phyloP scores from a whole-genome alignment of 1,140 invertebrate genomes.

The Drosophila willistoni region DNA sequence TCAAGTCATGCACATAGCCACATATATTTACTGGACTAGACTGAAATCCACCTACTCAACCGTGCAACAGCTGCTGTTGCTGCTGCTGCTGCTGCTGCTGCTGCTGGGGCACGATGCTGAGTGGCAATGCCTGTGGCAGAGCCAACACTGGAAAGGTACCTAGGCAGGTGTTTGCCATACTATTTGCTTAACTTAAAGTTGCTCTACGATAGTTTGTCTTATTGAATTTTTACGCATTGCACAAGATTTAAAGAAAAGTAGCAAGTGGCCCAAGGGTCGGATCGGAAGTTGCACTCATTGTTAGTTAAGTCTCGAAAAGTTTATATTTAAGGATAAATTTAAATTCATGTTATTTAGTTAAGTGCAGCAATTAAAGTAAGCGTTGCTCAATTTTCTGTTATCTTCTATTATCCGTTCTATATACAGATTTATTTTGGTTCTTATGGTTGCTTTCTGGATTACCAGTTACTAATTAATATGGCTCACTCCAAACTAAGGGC shows the following conservation, averaged over 20 bases:
- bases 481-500: no score
- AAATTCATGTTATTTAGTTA: not conserved
- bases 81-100: slow-evolving; percentile 16
- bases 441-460: no score
- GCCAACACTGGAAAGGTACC: slow-evolving; percentile 1
- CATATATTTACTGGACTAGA: slow-evolving; percentile 13
- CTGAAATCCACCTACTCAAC: slow-evolving; percentile 34
- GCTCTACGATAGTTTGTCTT: slow-evolving; percentile 10
- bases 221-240: slow-evolving; percentile 4
- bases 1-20: slow-evolving; percentile 15
- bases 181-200: slow-evolving; percentile 41
- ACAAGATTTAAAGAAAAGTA: not conserved
- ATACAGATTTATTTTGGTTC: no score
- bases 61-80: slow-evolving; percentile 40
- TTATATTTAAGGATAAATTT: not conserved
- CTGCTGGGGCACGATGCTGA: slow-evolving; percentile 26
- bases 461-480: no score
- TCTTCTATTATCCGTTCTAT: no score
- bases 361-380: not conserved
- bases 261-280: not conserved
- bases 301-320: not conserved
- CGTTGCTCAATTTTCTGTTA: no score
- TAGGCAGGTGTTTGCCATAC: slow-evolving; percentile 29
- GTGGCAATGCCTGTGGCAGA: slow-evolving; percentile 31
- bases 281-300: not conserved